These are phyloP conservation scores for Drosophila melanogaster DNA, from an alignment of 1,140 invertebrate genomes.

Conservation along the genomic window DNA sequence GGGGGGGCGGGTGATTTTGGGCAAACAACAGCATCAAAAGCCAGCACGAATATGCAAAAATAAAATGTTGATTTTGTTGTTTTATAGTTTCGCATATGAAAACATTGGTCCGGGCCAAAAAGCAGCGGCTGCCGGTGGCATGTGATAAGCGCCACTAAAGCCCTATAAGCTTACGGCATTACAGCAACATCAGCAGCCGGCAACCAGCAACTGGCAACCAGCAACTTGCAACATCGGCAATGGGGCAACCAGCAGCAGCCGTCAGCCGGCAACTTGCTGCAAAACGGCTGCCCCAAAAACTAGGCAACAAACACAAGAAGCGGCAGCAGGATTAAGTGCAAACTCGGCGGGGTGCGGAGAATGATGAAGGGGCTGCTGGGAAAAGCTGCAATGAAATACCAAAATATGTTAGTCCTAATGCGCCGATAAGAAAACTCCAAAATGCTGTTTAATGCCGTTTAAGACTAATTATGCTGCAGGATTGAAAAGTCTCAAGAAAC, in stretches of 20 bases:
- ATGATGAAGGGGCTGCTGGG: not conserved
- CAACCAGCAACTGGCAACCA: slow-evolving; percentile 25
- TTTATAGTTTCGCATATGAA: slow-evolving; percentile 36
- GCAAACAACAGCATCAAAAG: slow-evolving; percentile 18
- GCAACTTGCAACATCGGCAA: slow-evolving; percentile 17
- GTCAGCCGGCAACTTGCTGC: slow-evolving; percentile 7
- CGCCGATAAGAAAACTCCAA: not conserved
- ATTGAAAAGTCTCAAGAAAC: no score
- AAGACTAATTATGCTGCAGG: no score
- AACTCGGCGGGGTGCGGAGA: no score
- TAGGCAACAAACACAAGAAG: slow-evolving; percentile 40
- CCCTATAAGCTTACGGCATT: slow-evolving; percentile 62
- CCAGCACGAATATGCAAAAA: slow-evolving; percentile 36
- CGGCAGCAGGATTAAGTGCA: slow-evolving; percentile 20
- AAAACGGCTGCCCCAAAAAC: slow-evolving; percentile 24
- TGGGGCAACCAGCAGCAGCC: slow-evolving; percentile 6
- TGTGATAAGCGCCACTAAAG: slow-evolving; percentile 66
- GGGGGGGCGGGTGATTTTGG: no score
- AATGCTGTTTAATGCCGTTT: not conserved
- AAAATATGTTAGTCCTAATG: slow-evolving; percentile 20
- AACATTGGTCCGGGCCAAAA: slow-evolving; percentile 30
- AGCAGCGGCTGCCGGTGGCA: slow-evolving; percentile 36
- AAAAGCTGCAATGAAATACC: slow-evolving; percentile 12
- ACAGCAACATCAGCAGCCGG: slow-evolving; percentile 50
- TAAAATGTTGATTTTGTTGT: slow-evolving; percentile 36